Percentiles rank a stretch among this genome's conserved stretches.
Conservation (phyloP, 2,113 vertebrate species). For the Neogale vison region DNA sequence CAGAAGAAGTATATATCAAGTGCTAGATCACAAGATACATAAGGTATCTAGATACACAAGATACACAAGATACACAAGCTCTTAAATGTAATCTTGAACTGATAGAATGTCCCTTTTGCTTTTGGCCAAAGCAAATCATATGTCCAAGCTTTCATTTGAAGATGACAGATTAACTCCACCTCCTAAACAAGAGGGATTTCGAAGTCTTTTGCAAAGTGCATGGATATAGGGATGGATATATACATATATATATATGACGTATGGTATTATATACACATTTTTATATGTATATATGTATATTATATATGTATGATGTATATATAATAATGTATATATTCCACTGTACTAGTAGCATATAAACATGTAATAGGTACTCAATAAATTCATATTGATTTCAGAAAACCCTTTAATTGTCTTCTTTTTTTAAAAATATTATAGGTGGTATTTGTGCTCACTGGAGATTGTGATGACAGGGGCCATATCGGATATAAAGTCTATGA, state of each 20-base stretch:
- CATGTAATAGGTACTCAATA: neutral
- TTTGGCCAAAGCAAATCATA: neutral
- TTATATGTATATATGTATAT: neutral
- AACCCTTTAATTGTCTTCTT: neutral
- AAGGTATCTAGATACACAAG: no score
- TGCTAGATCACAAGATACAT: no score
- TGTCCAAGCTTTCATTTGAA: neutral
- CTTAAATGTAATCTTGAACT: neutral
- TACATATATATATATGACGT: neutral
- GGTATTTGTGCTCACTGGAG: constrained; percentile 98
- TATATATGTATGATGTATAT: neutral
- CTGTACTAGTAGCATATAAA: neutral
- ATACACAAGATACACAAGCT: no score
- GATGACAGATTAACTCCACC: neutral
- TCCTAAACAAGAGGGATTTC: neutral
- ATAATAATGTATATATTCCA: neutral
- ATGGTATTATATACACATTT: neutral
- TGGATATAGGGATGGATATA: neutral
- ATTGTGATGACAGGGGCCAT: constrained; percentile 96
- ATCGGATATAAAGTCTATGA: constrained; percentile 97
- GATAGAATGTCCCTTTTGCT: neutral
- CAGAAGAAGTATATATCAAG: neutral
- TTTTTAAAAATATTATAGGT: constrained; percentile 84
- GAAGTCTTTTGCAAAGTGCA: neutral
- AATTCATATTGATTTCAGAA: neutral